These are phyloP conservation scores for Phoenoteleia sp. DNA, from an alignment of 2,888 invertebrate genomes.

Conservation along the genomic window DNA sequence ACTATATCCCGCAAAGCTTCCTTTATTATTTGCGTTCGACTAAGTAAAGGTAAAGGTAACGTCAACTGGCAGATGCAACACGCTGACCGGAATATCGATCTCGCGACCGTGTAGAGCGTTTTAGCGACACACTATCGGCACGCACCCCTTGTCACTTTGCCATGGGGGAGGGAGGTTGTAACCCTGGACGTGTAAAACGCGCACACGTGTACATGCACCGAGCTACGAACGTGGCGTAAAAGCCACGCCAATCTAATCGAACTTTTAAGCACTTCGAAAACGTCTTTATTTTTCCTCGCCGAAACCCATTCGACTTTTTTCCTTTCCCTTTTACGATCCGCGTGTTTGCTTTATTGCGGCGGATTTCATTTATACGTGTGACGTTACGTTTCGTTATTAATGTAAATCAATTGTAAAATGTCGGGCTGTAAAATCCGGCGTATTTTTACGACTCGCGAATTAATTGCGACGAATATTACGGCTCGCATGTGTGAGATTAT, in stretches of 20 bases:
- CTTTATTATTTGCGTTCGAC: neutral
- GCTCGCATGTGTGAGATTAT: constrained; percentile 9
- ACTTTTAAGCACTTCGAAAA: constrained; percentile 45
- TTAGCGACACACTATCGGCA: constrained; percentile 71
- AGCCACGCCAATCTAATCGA: constrained; percentile 61
- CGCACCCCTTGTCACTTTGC: constrained; percentile 64
- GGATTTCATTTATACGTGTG: constrained; percentile 39
- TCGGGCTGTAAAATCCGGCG: neutral
- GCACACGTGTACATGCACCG: constrained; percentile 64
- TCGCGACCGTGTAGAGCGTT: constrained; percentile 33
- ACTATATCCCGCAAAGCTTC: neutral
- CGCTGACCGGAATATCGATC: constrained; percentile 77
- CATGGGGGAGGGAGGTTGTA: constrained; percentile 35
- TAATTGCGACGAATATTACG: constrained; percentile 38
- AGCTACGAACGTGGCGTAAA: constrained; percentile 60
- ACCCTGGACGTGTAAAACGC: constrained; percentile 68
- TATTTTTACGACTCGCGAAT: constrained; percentile 36
- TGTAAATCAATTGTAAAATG: constrained; percentile 39
- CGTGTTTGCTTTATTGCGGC: constrained; percentile 19
- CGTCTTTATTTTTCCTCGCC: constrained; percentile 52
- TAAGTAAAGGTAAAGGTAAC: constrained; percentile 13
- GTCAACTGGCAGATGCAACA: constrained; percentile 68
- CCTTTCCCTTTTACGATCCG: constrained; percentile 23
- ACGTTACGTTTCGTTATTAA: constrained; percentile 17
- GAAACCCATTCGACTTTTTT: constrained; percentile 22